Evolutionary conservation across 1,140 invertebrate species (phyloP), one percentile per base, ranked within the genome.

Genomic region (Wiebesia pumilae): DNA sequence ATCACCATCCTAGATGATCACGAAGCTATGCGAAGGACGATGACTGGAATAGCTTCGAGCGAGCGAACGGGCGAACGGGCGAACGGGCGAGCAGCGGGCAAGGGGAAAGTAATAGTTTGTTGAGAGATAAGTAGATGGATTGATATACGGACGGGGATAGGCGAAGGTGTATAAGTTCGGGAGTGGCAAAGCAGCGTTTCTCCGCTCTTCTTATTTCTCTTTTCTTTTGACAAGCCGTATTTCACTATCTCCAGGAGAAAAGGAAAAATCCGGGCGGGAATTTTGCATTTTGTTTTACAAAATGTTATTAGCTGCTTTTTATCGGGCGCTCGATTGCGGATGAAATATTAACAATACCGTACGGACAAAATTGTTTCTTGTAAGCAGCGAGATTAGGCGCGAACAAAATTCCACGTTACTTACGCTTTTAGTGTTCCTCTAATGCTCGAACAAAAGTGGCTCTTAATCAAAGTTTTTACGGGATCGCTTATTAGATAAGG

Each of bases 1-100:
- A 91, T 92, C 90, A 90, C 88, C 88, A 90, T 89, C 88, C 84
- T 47, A 87, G 89, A 90, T 88, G 89, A 91, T 91, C 90, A 83
- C 88, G 83, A 90, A 91, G 90, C 89, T 90, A 91, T 90, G 91
- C 89, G 89, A 91, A 91, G 90, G 90, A 90, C 90, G 87, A 89
- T 87, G 88, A 88, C 89, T 87, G 86, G 87, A 89, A 88, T 87
- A 83, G 87, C 81, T 86, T n/a, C n/a, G 54, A 77, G 81, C 69
- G 83, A 21, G 24, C 14, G 30, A n/a, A n/a, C n/a, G n/a, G n/a
- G n/a, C n/a, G n/a, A n/a, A n/a, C n/a, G n/a, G n/a, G n/a, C n/a
- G n/a, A n/a, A 19, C 6, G 54, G 75, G 84, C 75, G 83, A 21
- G 24, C 14, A 21, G 30, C 51, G 6, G 58, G 38, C 73, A 77